A percentile compares a stretch with the other conserved stretches of the same genome.
Evolutionary conservation across 2,113 vertebrate species (phyloP).

Genomic region (Pollimyrus isidori): DNA sequence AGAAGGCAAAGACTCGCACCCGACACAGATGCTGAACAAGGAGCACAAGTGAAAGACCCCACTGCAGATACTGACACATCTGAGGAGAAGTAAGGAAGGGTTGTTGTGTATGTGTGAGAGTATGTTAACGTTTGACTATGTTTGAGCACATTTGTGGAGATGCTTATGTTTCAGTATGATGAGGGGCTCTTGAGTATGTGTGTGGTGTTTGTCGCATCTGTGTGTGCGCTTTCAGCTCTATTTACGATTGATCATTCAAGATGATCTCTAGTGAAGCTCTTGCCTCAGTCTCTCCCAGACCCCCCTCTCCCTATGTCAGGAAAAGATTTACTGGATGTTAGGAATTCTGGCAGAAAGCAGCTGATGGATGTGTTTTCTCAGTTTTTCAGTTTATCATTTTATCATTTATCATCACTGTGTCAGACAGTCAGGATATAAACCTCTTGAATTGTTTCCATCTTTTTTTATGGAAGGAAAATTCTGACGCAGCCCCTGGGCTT

Average conservation of each 20-base stretch:
- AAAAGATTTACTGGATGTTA: neutral
- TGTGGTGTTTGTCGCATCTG: neutral
- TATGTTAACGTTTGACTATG: neutral
- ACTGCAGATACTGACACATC: constrained; percentile 45
- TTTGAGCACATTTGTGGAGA: neutral
- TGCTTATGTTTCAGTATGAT: neutral
- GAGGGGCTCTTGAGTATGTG: neutral
- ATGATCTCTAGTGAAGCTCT: neutral
- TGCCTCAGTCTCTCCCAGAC: neutral
- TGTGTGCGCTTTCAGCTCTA: neutral
- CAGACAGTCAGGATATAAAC: neutral
- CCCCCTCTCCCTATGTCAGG: neutral
- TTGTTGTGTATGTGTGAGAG: neutral
- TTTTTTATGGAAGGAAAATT: neutral
- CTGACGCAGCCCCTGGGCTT: neutral
- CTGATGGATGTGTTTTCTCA: neutral
- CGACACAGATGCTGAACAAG: neutral
- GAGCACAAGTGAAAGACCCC: constrained; percentile 41
- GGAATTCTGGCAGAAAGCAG: neutral
- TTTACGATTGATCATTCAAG: neutral
- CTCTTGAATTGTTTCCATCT: neutral
- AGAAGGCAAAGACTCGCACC: constrained; percentile 24
- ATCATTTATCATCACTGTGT: neutral
- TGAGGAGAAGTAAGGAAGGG: constrained; percentile 31
- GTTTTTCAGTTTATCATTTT: neutral